Percentiles rank a stretch among this genome's conserved stretches.
Evolutionary conservation across 1,140 invertebrate species (phyloP).

Genomic region (Anastrepha obliqua): DNA sequence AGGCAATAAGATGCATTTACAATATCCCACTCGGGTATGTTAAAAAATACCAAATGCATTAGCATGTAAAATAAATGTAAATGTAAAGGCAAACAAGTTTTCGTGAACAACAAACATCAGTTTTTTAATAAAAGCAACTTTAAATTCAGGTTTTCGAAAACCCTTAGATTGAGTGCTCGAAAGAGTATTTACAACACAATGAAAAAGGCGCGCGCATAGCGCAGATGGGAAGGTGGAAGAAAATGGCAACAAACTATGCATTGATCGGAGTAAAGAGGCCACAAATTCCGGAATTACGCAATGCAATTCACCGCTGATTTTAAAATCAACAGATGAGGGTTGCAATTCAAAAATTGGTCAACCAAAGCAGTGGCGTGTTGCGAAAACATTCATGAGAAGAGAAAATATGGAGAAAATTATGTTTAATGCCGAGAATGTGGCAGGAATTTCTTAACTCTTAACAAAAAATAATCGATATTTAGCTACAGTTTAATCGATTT

Average conservation of each 20-base stretch:
- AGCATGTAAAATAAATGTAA: constrained; percentile 31
- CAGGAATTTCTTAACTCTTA: too few relatives aligned
- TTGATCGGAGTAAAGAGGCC: too few relatives aligned
- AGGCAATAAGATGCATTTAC: constrained; percentile 24
- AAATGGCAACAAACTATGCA: neutral
- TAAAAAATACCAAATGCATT: constrained; percentile 8
- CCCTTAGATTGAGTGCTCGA: neutral
- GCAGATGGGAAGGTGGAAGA: neutral
- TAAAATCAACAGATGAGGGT: too few relatives aligned
- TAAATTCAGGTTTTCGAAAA: neutral
- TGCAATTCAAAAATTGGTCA: too few relatives aligned
- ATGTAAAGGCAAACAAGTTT: constrained; percentile 24
- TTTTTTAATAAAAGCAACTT: neutral
- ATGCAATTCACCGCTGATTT: too few relatives aligned
- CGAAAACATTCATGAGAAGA: too few relatives aligned
- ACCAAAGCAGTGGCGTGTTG: too few relatives aligned
- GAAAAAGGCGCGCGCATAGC: neutral
- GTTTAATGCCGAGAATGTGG: too few relatives aligned
- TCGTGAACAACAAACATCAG: neutral
- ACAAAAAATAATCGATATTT: too few relatives aligned
- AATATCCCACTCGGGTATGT: neutral
- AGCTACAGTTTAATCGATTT: too few relatives aligned
- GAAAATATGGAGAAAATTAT: too few relatives aligned
- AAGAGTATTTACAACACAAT: constrained; percentile 6
- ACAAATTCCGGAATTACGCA: too few relatives aligned